Percentiles rank a stretch among this genome's conserved stretches.
These are phyloP conservation scores for Pseudochirops cupreus DNA, from an alignment of 2,797 vertebrate species.

Conservation along the genomic window DNA sequence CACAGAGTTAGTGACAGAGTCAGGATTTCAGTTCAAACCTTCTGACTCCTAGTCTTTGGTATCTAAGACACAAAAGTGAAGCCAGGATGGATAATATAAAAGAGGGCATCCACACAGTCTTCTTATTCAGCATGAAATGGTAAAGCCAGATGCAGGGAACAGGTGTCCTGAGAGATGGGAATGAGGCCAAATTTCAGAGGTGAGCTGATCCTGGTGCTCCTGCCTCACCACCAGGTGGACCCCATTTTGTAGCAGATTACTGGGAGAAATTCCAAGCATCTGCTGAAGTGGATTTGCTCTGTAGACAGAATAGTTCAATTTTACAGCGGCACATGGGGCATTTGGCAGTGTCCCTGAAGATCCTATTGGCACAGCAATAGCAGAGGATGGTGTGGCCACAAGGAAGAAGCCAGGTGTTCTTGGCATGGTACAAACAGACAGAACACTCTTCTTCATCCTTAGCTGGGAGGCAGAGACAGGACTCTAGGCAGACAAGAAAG, in stretches of 20 bases:
- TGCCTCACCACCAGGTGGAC: neutral
- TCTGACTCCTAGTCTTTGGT: neutral
- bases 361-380: slow-evolving; percentile 69
- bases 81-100: neutral
- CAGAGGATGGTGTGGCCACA: slow-evolving; percentile 89
- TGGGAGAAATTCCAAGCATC: neutral
- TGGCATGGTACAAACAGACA: slow-evolving; percentile 80
- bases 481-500: neutral
- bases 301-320: slow-evolving; percentile 27
- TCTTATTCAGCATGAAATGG: neutral
- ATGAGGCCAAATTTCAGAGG: neutral
- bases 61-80: neutral
- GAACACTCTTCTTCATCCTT: slow-evolving; percentile 73
- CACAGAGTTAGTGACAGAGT: neutral
- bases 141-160: neutral
- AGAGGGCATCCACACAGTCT: neutral
- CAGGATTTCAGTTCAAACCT: neutral
- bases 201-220: neutral
- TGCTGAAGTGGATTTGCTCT: neutral
- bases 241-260: neutral
- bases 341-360: slow-evolving; percentile 79
- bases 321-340: slow-evolving; percentile 88
- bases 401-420: slow-evolving; percentile 76
- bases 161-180: neutral
- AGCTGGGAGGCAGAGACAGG: neutral